Base-by-base conservation (phyloP, 1,140 invertebrate genomes). In the Euura saliciscinereae region DNA sequence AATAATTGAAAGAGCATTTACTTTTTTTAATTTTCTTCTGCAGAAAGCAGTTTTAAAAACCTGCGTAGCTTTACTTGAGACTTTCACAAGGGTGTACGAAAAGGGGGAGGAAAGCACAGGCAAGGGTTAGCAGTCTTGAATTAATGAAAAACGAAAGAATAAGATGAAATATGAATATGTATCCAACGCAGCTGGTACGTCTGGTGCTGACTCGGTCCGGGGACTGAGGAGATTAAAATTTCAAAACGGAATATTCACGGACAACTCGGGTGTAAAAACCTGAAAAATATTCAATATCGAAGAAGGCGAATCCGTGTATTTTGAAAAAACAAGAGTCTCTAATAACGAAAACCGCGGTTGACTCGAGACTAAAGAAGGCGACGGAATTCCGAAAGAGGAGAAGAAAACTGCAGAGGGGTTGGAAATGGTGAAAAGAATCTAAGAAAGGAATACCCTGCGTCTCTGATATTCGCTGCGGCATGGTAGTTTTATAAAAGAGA, bases 151-250 rank as follows among this genome's bases (percentile, higher is more conserved):
- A 64, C 68, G 69, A 72, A 69, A 44, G 44, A 73, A 66, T 43
- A 71, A 44, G 73, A 70, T 71, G 11, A 44, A 71, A 70, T 71
- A 81, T 80, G 76, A 81, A 80, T 81, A 81, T 81, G 77, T 70
- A 81, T 80, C 67, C 45, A 66, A 28, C 28, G 28, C 79, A 80
- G 73, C 74, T 79, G 79, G 59, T 74, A 66, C 73, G 44, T 71
- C 66, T 45, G 8, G 13, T 8, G 28, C 6, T n/a, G 51, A 59
- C 51, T 59, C 10, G 0, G 51, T n/a, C 8, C 8, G 51, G 13
- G 51, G 13, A n/a, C 10, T 59, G 3, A 6, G 13, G 51, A 59
- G 51, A 59, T 59, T 59, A 59, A 59, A 59, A 59, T 59, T 59
- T 59, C 8, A 8, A 59, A 59, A 59, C 0, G 13, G 51, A 59